Evolutionary conservation across 2,113 vertebrate genomes (phyloP).

Genomic region (Alethe castanea): DNA sequence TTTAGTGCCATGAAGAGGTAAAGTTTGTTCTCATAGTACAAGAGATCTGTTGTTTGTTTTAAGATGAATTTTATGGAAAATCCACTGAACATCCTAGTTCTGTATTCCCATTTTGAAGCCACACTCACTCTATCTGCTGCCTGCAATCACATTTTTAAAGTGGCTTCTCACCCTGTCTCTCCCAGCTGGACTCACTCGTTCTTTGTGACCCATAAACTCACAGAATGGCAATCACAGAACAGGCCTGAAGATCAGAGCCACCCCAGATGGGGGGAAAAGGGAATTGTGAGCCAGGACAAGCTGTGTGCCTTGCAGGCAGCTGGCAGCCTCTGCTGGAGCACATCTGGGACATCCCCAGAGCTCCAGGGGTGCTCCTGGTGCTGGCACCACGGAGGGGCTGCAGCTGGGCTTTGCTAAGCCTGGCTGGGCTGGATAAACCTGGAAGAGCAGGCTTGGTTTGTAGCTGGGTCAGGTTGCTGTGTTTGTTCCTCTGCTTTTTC

Average conservation of each 20-base stretch:
- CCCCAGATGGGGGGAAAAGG: not conserved
- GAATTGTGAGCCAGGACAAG: conserved; percentile 22
- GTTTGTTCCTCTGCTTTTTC: not conserved
- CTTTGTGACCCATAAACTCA: not conserved
- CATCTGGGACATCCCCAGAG: not conserved
- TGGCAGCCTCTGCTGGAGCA: not conserved
- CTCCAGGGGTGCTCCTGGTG: rapidly evolving
- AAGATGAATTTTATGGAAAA: not conserved
- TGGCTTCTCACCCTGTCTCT: not conserved
- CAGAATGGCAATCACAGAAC: not conserved
- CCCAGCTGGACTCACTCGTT: not conserved
- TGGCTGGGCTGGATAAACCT: not conserved
- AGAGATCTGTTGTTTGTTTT: not conserved
- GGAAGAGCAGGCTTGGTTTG: rapidly evolving
- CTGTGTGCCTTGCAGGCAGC: not conserved
- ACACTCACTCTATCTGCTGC: not conserved
- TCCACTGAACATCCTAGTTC: not conserved
- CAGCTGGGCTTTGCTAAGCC: not conserved
- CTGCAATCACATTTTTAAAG: not conserved
- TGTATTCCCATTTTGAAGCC: not conserved
- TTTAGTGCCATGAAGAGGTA: not conserved
- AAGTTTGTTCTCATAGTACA: not conserved
- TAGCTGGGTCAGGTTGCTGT: rapidly evolving
- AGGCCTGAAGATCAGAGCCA: not conserved
- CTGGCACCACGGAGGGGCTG: not conserved